Evolutionary conservation across 2,797 vertebrate genomes (phyloP), one percentile per base, ranked within the genome.

Genomic region (Prunella strophiata): DNA sequence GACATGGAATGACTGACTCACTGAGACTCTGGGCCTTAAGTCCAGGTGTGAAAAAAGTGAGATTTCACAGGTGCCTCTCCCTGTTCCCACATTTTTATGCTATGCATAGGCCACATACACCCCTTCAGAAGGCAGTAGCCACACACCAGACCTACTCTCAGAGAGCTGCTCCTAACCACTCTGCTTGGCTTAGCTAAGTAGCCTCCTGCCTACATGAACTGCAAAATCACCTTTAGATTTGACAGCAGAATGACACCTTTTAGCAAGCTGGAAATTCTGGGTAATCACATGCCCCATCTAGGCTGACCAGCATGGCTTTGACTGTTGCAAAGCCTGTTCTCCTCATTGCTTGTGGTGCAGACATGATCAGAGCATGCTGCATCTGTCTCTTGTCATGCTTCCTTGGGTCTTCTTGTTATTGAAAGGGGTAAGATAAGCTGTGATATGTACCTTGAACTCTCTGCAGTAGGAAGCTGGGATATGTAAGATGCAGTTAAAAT

Each of bases 271-370:
- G 23, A 85, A 62, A 25, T 79, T 59, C 72, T 81, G 43, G 6
- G 4, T 48, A 47, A 63, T 78, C 34, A 16, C 1, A 3, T 12
- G 38, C 3, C 52, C 21, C 18, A 7, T 17, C 11, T 29, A 54
- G 16, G 2, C 4, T 76, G 38, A 38, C 13, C 21, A 59, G 26
- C 11, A 5, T 8, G 30, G 15, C 57, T 75, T 67, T 51, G 54
- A 5, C 48, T 47, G 14, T 9, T 7, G 2, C 20, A 57, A 85
- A 66, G 23, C 18, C 16, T 29, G 3, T 23, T 45, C 36, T 61
- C 34, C 32, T 1, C 1, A 2, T 9, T 36, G 19, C 34, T 70
- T 4, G 0, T 71, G 32, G 16, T 67, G 13, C 13, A 63, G 11
- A 34, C 7, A 9, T 27, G 22, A 16, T 57, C 57, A 82, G 48